Evolutionary conservation across 2,888 invertebrate genomes (phyloP).

Genomic region (Synanthedon andrenaeformis): DNA sequence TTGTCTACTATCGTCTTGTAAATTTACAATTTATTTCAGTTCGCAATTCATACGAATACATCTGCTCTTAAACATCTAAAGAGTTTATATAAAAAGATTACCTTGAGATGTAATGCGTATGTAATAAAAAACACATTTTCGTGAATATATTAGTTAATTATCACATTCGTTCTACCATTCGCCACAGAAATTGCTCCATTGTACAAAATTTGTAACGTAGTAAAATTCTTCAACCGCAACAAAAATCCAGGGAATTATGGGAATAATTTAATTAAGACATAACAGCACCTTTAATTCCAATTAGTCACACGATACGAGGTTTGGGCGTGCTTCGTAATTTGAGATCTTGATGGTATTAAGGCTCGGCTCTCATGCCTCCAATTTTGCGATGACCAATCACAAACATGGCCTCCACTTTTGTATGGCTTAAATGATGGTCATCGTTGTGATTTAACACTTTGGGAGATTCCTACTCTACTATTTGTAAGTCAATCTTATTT

Average conservation of each 20-base stretch:
- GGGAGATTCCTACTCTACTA: constrained; percentile 23
- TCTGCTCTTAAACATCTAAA: too few species aligned
- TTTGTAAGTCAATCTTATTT: neutral
- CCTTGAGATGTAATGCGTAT: too few species aligned
- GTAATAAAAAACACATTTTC: constrained; percentile 23
- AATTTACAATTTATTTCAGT: too few species aligned
- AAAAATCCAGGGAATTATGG: constrained; percentile 48
- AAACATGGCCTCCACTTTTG: constrained; percentile 16
- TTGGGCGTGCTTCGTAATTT: constrained; percentile 64
- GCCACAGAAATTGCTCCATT: constrained; percentile 53
- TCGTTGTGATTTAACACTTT: constrained; percentile 38
- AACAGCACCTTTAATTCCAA: constrained; percentile 64
- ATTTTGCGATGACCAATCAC: constrained; percentile 51
- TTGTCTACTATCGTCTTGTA: too few species aligned
- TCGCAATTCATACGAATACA: too few species aligned
- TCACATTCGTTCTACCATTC: constrained; percentile 49
- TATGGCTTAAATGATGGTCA: constrained; percentile 52
- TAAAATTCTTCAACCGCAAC: constrained; percentile 53
- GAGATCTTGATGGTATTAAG: constrained; percentile 59
- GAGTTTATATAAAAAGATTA: too few species aligned
- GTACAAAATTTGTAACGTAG: constrained; percentile 60
- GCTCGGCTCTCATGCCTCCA: constrained; percentile 53
- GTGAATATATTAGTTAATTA: constrained; percentile 45
- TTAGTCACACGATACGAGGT: constrained; percentile 63
- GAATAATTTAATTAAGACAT: constrained; percentile 68